A percentile compares a stretch with the other conserved stretches of the same genome.
phyloP scores from a whole-genome alignment of 2,797 vertebrate genomes.

The Macroramphosus scolopax region DNA sequence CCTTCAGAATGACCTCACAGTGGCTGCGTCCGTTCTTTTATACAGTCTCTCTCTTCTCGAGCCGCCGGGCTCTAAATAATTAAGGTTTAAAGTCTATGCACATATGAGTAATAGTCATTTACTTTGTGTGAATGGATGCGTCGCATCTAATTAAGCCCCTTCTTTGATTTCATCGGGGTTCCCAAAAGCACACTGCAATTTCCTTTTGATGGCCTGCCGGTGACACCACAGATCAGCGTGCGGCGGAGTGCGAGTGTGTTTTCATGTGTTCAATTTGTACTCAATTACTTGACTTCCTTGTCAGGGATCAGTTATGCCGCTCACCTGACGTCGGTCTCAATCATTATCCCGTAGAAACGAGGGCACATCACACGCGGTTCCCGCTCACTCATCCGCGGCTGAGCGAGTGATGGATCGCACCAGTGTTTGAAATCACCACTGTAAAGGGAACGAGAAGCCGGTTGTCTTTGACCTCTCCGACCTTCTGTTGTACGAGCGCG shows the following conservation, averaged over 20 bases:
- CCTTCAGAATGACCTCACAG: too few relatives aligned
- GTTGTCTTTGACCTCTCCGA: slow-evolving; percentile 42
- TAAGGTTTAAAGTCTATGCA: slow-evolving; percentile 40
- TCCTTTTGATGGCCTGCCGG: slow-evolving; percentile 55
- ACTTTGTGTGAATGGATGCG: slow-evolving; percentile 65
- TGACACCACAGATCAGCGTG: slow-evolving; percentile 39
- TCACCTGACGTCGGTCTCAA: slow-evolving; percentile 28
- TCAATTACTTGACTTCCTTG: slow-evolving; percentile 11
- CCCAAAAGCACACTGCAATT: slow-evolving; percentile 48
- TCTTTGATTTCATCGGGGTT: slow-evolving; percentile 61
- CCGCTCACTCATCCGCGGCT: slow-evolving; percentile 20
- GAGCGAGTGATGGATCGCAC: slow-evolving; percentile 43
- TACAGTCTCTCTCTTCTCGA: too few relatives aligned
- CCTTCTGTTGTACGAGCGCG: slow-evolving; percentile 29
- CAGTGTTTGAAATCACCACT: slow-evolving; percentile 31
- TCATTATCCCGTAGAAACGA: slow-evolving; percentile 37
- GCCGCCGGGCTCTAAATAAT: too few relatives aligned
- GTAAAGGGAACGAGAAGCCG: slow-evolving; percentile 20
- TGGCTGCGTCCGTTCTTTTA: too few relatives aligned
- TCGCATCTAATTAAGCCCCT: slow-evolving; percentile 57
- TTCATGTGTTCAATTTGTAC: slow-evolving; percentile 2
- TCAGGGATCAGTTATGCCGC: slow-evolving; percentile 24
- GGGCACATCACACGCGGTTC: slow-evolving; percentile 24
- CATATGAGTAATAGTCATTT: slow-evolving; percentile 56
- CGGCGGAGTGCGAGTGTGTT: slow-evolving; percentile 1